Evolutionary conservation across 2,797 vertebrate species (phyloP), one percentile per base, ranked within the genome.

Genomic region (Epinephelus coioides): DNA sequence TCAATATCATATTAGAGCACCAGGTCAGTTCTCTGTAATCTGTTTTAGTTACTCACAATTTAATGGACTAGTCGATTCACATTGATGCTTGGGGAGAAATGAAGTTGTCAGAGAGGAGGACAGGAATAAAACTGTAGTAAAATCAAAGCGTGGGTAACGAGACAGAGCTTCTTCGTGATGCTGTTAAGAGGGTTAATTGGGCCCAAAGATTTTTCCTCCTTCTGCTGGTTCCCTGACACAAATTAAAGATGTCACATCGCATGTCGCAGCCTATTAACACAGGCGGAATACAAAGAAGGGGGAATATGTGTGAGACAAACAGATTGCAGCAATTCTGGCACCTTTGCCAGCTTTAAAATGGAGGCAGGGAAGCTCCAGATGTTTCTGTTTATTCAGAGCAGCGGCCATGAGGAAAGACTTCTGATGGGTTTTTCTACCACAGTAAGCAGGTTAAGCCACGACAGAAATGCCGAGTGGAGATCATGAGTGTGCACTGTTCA

Each of bases 341-440:
- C 78, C 75, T 78, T 38, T 71, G 61, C 21, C 65, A 56, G 72
- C 69, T 57, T 65, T 69, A 30, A 73, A 62, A 64, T 69, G 75
- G 73, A 69, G 69, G 83, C 30, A 61, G 67, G 76, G 78, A 83
- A 75, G 54, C 49, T 84, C 90, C 92, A 94, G 89, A 91, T 93
- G 90, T 91, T 88, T 66, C 67, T 34, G 79, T 86, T 90, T 90
- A 90, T 79, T 82, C 66, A 68, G 65, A 51, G 69, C 65, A 54
- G 69, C 13, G n/a, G 83, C 66, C 4, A 25, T 9, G 64, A 66
- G 59, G 68, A 78, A 64, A 79, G 49, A 79, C 68, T 72, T 27
- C 51, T 81, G 80, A 92, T 87, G 78, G 73, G 67, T 81, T 90
- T 93, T 88, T 82, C 73, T 79, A 70, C 34, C 11, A 30, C 55